Conservation (phyloP, 2,113 vertebrate genomes). For the Petromus typicus region DNA sequence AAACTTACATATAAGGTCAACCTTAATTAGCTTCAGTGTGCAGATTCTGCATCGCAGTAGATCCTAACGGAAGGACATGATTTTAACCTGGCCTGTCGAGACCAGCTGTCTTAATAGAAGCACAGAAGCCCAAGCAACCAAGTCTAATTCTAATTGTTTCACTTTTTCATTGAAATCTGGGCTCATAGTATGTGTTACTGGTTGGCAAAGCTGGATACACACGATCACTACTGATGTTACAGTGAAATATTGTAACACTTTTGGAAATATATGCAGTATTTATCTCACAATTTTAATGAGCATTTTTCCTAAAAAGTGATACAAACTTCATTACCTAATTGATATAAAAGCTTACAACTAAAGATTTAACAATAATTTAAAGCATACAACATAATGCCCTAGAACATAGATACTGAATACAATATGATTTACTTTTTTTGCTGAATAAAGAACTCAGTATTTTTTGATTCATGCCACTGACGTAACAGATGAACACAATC, state of each 20-base stretch:
- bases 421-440: background rate
- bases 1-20: background rate
- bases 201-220: background rate
- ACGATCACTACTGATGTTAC: background rate
- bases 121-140: background rate
- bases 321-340: background rate
- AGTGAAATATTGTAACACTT: background rate
- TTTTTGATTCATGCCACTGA: background rate
- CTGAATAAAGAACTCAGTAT: background rate
- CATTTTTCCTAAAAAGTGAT: constrained; percentile 24
- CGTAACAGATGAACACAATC: background rate
- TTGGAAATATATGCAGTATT: background rate
- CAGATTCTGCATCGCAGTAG: background rate
- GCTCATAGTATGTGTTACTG: background rate
- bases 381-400: background rate
- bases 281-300: constrained; percentile 33
- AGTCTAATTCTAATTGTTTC: background rate
- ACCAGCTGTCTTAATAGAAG: background rate
- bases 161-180: background rate
- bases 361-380: constrained; percentile 40
- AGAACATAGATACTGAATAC: background rate
- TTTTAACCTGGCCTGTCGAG: background rate
- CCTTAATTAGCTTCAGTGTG: background rate
- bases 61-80: background rate
- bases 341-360: constrained; percentile 32